These are phyloP conservation scores for Tenrec ecaudatus DNA, from an alignment of 2,113 vertebrate species.

Conservation along the genomic window DNA sequence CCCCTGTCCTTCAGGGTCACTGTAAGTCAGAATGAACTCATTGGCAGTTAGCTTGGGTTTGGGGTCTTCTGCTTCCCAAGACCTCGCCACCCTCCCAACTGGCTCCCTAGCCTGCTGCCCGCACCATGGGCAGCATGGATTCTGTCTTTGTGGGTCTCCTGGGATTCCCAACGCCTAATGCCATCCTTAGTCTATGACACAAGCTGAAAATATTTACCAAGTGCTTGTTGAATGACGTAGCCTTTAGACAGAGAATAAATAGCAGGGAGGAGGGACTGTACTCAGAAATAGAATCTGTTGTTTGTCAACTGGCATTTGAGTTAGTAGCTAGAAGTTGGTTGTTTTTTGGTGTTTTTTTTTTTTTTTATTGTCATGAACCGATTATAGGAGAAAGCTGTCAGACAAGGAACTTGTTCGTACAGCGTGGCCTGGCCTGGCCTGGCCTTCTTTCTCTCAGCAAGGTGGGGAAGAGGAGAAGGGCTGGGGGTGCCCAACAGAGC, in stretches of 20 bases:
- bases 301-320: slow-evolving; percentile 63
- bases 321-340: slow-evolving; percentile 67
- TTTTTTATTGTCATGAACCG: slow-evolving; percentile 74
- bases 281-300: neutral
- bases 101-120: neutral
- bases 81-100: neutral
- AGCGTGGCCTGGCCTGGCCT: slow-evolving; percentile 48
- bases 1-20: too few species aligned
- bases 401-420: slow-evolving; percentile 76
- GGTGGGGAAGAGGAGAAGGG: neutral
- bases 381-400: slow-evolving; percentile 78
- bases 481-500: neutral
- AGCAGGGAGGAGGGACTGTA: slow-evolving; percentile 49
- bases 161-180: neutral
- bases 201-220: slow-evolving; percentile 34
- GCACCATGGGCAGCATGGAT: neutral
- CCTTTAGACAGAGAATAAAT: neutral
- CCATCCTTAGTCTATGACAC: neutral
- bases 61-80: neutral
- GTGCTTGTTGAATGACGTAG: neutral
- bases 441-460: slow-evolving; percentile 6
- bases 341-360: too few species aligned
- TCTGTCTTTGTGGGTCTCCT: neutral
- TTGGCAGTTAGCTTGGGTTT: too few species aligned
- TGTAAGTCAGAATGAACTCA: too few species aligned